These are phyloP conservation scores for Pelodytes ibericus DNA, from an alignment of 2,797 vertebrate genomes.

Conservation along the genomic window DNA sequence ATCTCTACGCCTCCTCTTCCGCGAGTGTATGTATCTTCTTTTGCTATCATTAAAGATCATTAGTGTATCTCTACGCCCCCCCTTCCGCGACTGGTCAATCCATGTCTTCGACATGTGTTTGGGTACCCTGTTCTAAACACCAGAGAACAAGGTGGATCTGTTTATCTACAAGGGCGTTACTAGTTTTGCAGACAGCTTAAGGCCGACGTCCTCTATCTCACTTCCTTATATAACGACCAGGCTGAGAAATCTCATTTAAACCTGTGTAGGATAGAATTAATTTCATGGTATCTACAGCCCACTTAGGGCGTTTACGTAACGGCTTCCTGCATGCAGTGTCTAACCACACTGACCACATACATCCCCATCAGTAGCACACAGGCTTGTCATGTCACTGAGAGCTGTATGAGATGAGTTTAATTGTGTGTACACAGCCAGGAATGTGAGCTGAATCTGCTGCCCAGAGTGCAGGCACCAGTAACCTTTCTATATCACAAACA, in stretches of 20 bases:
- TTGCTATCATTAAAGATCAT: no score
- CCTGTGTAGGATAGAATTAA: neutral
- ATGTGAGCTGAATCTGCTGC: neutral
- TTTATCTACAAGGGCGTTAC: no score
- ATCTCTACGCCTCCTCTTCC: no score
- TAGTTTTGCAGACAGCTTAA: no score
- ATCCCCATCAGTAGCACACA: neutral
- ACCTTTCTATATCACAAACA: neutral
- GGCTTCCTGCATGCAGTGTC: neutral
- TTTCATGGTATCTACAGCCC: neutral
- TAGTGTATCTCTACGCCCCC: no score
- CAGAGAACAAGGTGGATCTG: no score
- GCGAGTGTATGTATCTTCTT: no score
- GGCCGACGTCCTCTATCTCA: no score
- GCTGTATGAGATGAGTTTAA: constrained; percentile 11
- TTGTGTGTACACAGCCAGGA: constrained; percentile 33
- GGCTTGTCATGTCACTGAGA: neutral
- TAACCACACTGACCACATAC: neutral
- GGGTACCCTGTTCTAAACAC: no score
- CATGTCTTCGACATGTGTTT: no score
- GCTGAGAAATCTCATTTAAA: neutral
- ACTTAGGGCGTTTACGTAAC: neutral
- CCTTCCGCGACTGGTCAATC: no score
- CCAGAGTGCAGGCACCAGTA: neutral
- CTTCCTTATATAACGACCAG: neutral